Conservation (phyloP, 2,888 invertebrate genomes). For the Brachyptera putata region DNA sequence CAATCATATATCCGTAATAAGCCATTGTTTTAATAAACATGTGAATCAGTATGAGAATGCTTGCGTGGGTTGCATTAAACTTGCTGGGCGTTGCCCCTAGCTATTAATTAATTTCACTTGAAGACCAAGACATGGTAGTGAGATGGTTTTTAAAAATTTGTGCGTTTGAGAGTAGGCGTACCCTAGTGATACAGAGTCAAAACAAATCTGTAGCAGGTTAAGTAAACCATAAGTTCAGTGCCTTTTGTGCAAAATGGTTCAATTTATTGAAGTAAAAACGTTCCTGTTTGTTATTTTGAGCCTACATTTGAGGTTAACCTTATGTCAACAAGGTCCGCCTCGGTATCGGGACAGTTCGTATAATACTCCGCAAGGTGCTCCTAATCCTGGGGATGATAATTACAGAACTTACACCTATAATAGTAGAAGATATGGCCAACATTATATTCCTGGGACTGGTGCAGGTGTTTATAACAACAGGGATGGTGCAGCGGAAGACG, state of each 20-base stretch:
- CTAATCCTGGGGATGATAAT: slow-evolving; percentile 12
- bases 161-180: too few species aligned
- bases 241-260: neutral
- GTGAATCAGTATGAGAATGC: slow-evolving; percentile 8
- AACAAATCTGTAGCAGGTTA: too few species aligned
- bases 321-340: slow-evolving; percentile 15
- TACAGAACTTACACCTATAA: slow-evolving; percentile 12
- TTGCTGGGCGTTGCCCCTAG: slow-evolving; percentile 5
- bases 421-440: slow-evolving; percentile 8
- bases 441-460: slow-evolving; percentile 14
- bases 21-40: neutral
- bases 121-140: too few species aligned
- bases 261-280: neutral
- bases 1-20: too few species aligned
- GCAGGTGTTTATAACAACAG: slow-evolving; percentile 2
- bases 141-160: too few species aligned
- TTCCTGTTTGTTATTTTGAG: slow-evolving; percentile 2
- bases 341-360: slow-evolving; percentile 11
- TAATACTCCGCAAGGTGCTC: neutral
- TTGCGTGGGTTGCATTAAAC: neutral
- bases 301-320: slow-evolving; percentile 14
- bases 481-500: slow-evolving; percentile 1
- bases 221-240: too few species aligned
- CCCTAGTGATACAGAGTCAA: too few species aligned
- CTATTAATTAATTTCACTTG: too few species aligned